Base-by-base conservation (phyloP, 2,888 invertebrate species). In the Chloroclysta siterata region DNA sequence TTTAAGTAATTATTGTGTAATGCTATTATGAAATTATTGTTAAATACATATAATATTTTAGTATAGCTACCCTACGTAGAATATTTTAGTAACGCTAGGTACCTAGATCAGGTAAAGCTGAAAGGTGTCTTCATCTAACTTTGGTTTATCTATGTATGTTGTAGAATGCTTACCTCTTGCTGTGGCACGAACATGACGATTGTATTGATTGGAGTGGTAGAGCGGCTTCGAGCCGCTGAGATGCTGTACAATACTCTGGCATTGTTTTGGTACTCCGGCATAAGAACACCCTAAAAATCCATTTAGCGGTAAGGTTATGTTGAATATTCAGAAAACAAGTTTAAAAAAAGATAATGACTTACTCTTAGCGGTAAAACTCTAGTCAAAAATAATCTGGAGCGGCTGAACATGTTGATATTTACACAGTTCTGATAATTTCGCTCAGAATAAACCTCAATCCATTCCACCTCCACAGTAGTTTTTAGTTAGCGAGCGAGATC, bases 181-280 rank as follows among this genome's bases (percentile, higher is more conserved):
- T 99, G 99, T 4, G 99, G 99, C 22, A 99, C 99, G 94, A 99
- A 99, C 95, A 99, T 96, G 61, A 99, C 92, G 67, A 98, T 93
- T 7, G 99, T 99, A 90, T 99, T 99, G 50, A 98, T 88, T 0
- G 98, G 98, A 8, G 96, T 96, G 15, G 94, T 94, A 8, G 95
- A 94, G 39, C 93, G 87, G 75, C 81, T 74, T 77, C 93, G 83
- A 39, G 84, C 75, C 39, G 85, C 72, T 66, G 88, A 79, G 60
- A 92, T 81, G 64, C 85, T 84, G 66, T 87, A 90, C 42, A 91
- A 64, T 68, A 88, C 75, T 52, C 85, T 80, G 44, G 83, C 78
- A 80, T 90, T 89, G 83, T 90, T 90, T 74, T 90, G 87, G 67
- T 83, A 85, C 71, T 90, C 92, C 47, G 80, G 74, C 66, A 85